Evolutionary conservation across 2,113 vertebrate species (phyloP).

Genomic region (Sorex araneus): DNA sequence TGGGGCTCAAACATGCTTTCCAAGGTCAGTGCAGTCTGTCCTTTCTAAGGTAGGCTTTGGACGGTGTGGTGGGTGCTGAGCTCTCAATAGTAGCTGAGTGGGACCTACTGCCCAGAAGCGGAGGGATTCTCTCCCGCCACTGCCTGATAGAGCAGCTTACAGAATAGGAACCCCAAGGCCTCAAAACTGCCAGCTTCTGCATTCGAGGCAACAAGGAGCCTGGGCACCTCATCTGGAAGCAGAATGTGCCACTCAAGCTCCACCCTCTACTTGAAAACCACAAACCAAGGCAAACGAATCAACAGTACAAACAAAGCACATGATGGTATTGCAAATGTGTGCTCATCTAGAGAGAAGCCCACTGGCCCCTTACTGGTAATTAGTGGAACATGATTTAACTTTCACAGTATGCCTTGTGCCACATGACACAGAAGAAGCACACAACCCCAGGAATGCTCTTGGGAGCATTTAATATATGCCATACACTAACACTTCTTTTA

Average conservation of each 20-base stretch:
- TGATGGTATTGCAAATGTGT: neutral
- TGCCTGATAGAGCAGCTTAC: neutral
- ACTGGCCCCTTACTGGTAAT: neutral
- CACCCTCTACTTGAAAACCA: neutral
- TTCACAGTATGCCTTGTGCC: neutral
- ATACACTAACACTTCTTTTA: neutral
- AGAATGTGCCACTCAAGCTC: neutral
- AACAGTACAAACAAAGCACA: neutral
- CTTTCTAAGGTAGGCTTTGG: neutral
- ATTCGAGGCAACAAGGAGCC: neutral
- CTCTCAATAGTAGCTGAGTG: neutral
- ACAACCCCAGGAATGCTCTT: neutral
- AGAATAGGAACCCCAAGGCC: neutral
- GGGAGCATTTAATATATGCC: neutral
- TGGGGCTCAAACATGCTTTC: neutral
- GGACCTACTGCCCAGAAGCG: no score
- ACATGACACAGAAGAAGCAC: neutral
- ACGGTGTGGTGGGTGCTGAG: no score
- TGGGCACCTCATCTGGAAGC: neutral
- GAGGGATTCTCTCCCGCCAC: no score
- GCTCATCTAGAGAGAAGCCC: conserved; percentile 22
- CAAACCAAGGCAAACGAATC: neutral
- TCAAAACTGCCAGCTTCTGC: neutral
- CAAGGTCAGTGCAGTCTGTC: neutral
- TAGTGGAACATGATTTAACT: conserved; percentile 10